phyloP scores from a whole-genome alignment of 1,140 invertebrate species.

The Pogonomyrmex californicus region DNA sequence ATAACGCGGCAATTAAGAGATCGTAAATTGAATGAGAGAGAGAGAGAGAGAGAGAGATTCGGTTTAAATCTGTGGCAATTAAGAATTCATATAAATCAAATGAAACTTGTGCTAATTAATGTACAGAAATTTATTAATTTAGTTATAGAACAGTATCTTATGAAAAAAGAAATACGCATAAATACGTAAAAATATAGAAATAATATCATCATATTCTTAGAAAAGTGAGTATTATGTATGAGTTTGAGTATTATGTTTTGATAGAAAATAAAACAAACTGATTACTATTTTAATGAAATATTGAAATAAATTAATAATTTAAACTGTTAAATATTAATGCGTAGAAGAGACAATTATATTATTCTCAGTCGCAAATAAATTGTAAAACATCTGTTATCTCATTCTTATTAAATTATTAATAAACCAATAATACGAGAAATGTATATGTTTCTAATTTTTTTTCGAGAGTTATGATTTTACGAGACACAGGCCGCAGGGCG shows the following conservation, averaged over 20 bases:
- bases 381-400: not conserved
- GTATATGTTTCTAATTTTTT: not conserved
- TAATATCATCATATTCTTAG: not conserved
- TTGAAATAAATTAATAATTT: not conserved
- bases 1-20: slow-evolving; percentile 47
- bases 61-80: slow-evolving; percentile 12
- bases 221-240: not conserved
- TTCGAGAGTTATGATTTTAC: not conserved
- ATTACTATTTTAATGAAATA: slow-evolving; percentile 7
- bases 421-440: not conserved
- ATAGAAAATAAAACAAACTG: not conserved
- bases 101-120: not conserved
- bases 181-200: not conserved
- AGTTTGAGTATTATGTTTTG: not conserved
- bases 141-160: not conserved
- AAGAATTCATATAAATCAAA: slow-evolving; percentile 1
- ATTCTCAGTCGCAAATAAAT: not conserved
- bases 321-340: slow-evolving; percentile 21
- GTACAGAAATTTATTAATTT: not conserved
- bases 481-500: slow-evolving; percentile 29
- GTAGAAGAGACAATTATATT: not conserved
- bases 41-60: not conserved
- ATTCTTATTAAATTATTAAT: not conserved
- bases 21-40: slow-evolving; percentile 2
- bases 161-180: not conserved